phyloP scores from a whole-genome alignment of 2,888 invertebrate species.

The Plemyria rubiginata region DNA sequence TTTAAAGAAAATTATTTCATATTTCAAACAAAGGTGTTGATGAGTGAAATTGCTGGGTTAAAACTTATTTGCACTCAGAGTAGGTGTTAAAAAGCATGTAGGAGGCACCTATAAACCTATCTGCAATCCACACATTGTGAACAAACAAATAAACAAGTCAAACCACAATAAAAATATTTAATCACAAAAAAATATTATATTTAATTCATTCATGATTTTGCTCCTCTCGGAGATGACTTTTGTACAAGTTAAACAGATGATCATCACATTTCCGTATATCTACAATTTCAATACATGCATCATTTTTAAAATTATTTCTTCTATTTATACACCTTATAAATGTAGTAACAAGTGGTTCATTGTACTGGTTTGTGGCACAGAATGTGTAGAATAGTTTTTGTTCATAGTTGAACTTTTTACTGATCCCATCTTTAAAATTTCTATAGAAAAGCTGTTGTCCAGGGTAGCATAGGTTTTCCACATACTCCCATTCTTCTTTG shows the following conservation, averaged over 20 bases:
- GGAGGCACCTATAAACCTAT: too few species aligned
- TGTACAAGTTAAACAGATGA: constrained; percentile 62
- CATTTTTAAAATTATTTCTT: constrained; percentile 66
- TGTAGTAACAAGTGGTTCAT: constrained; percentile 62
- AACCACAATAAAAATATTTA: not conserved
- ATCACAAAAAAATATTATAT: not conserved
- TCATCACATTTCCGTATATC: constrained; percentile 64
- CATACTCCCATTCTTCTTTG: constrained; percentile 65
- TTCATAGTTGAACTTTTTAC: constrained; percentile 60
- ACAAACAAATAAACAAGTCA: too few species aligned
- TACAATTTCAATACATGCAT: constrained; percentile 67
- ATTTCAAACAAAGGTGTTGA: too few species aligned
- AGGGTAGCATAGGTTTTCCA: constrained; percentile 64
- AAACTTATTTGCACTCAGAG: too few species aligned
- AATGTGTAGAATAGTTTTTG: constrained; percentile 79
- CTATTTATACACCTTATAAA: constrained; percentile 66
- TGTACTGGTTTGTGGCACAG: constrained; percentile 66
- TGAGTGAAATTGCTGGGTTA: too few species aligned
- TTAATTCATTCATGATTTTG: constrained; percentile 29
- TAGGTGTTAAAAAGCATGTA: too few species aligned
- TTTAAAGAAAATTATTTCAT: too few species aligned
- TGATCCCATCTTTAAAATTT: constrained; percentile 73
- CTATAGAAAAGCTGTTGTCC: constrained; percentile 75
- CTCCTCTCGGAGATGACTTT: constrained; percentile 46
- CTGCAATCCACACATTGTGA: too few species aligned